Evolutionary conservation across 2,113 vertebrate genomes (phyloP).

Genomic region (Austrofundulus limnaeus): DNA sequence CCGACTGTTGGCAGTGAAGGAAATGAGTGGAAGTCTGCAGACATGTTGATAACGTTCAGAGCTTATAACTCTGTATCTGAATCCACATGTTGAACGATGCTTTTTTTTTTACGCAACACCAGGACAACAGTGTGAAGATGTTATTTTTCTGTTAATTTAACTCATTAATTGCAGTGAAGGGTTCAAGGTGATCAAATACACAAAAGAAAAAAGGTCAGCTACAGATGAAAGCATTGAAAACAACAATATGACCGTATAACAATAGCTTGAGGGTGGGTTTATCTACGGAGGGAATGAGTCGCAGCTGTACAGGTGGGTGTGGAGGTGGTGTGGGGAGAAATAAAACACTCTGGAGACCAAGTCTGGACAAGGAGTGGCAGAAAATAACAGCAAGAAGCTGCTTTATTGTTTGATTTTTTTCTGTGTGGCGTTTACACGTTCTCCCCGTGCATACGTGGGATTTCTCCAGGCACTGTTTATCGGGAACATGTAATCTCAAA

Average conservation of each 20-base stretch:
- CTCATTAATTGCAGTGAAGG: background rate
- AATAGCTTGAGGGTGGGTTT: constrained; percentile 10
- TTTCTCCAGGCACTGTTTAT: too few relatives aligned
- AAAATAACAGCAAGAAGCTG: background rate
- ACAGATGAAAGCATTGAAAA: background rate
- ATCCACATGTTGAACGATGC: too few relatives aligned
- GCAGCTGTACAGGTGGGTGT: constrained; percentile 14
- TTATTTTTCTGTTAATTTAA: too few relatives aligned
- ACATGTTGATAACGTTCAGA: constrained; percentile 28
- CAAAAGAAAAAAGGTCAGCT: background rate
- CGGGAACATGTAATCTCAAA: too few relatives aligned
- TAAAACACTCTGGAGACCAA: background rate
- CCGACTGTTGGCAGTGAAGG: constrained; percentile 7
- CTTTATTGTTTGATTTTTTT: too few relatives aligned
- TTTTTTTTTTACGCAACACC: too few relatives aligned
- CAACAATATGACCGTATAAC: background rate
- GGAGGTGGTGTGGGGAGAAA: constrained; percentile 13
- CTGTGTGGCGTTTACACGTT: too few relatives aligned
- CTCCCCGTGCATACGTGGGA: too few relatives aligned
- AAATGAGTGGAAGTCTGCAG: constrained; percentile 38
- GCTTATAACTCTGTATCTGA: too few relatives aligned
- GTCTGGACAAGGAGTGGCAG: background rate
- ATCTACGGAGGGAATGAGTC: background rate
- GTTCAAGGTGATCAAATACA: too few relatives aligned
- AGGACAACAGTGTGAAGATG: background rate